Evolutionary conservation across 1,140 invertebrate genomes (phyloP).

Genomic region (Latrodectus geometricus): DNA sequence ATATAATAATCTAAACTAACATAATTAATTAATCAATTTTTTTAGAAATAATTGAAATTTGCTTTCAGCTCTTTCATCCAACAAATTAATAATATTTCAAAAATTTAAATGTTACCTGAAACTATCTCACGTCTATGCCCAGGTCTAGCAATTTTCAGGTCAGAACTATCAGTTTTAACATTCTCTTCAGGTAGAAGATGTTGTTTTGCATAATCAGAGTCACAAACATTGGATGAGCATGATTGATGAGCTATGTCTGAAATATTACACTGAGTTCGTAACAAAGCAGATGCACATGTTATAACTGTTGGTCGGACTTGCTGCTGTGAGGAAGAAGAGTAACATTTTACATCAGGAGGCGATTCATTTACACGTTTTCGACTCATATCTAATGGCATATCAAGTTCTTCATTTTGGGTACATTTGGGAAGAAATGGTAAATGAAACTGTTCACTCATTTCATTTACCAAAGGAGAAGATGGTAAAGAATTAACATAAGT

Average conservation of each 20-base stretch:
- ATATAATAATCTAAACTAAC: no score
- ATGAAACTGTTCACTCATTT: constrained; percentile 19
- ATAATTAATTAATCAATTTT: no score
- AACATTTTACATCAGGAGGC: background rate
- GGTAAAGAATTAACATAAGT: constrained; percentile 30
- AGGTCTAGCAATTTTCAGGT: constrained; percentile 18
- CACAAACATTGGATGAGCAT: constrained; percentile 35
- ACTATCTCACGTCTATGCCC: constrained; percentile 62
- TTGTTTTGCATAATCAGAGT: background rate
- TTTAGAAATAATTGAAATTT: background rate
- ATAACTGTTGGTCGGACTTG: constrained; percentile 67
- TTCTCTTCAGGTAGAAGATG: constrained; percentile 13
- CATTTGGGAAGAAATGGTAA: constrained; percentile 4
- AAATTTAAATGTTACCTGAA: constrained; percentile 49
- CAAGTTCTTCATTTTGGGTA: constrained; percentile 30
- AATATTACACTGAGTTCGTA: constrained; percentile 53
- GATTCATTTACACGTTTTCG: constrained; percentile 19
- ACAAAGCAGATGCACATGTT: constrained; percentile 65
- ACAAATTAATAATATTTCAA: background rate
- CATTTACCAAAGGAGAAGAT: constrained; percentile 39
- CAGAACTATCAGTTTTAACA: constrained; percentile 52
- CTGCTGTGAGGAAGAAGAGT: constrained; percentile 39
- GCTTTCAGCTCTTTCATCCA: background rate
- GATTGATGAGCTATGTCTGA: constrained; percentile 43
- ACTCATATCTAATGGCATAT: constrained; percentile 61